Conservation (phyloP, 1,140 invertebrate species). For the Ceratina calcarata region DNA sequence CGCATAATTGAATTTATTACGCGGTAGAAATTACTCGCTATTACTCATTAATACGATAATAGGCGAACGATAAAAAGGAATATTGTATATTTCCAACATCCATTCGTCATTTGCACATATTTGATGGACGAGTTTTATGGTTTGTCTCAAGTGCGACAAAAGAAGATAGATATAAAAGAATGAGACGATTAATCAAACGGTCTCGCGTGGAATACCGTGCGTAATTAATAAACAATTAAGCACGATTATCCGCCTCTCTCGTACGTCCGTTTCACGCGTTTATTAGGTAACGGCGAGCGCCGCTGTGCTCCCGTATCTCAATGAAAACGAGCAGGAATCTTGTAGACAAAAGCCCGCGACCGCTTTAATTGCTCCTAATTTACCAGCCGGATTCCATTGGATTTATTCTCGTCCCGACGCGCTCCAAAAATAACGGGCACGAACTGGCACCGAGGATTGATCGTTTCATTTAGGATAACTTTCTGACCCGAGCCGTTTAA, state of each 20-base stretch:
- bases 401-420: slow-evolving; percentile 66
- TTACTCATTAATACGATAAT: too few relatives aligned
- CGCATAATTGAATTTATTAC: too few relatives aligned
- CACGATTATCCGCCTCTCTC: slow-evolving; percentile 42
- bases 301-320: slow-evolving; percentile 36
- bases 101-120: too few relatives aligned
- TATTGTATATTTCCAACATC: too few relatives aligned
- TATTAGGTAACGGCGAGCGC: slow-evolving; percentile 56
- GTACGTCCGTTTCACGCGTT: slow-evolving; percentile 58
- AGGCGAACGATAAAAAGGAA: too few relatives aligned
- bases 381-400: slow-evolving; percentile 65
- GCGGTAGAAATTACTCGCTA: too few relatives aligned
- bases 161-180: too few relatives aligned
- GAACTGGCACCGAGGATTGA: slow-evolving; percentile 37
- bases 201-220: too few relatives aligned
- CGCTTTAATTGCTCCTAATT: slow-evolving; percentile 73
- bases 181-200: too few relatives aligned
- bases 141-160: too few relatives aligned
- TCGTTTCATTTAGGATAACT: slow-evolving; percentile 59
- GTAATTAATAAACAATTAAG: too few relatives aligned
- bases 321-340: slow-evolving; percentile 48
- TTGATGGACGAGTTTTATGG: too few relatives aligned
- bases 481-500: slow-evolving; percentile 12
- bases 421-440: slow-evolving; percentile 67
- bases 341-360: slow-evolving; percentile 50